Base-by-base conservation (phyloP, 2,113 vertebrate genomes). In the Haemorhous mexicanus region DNA sequence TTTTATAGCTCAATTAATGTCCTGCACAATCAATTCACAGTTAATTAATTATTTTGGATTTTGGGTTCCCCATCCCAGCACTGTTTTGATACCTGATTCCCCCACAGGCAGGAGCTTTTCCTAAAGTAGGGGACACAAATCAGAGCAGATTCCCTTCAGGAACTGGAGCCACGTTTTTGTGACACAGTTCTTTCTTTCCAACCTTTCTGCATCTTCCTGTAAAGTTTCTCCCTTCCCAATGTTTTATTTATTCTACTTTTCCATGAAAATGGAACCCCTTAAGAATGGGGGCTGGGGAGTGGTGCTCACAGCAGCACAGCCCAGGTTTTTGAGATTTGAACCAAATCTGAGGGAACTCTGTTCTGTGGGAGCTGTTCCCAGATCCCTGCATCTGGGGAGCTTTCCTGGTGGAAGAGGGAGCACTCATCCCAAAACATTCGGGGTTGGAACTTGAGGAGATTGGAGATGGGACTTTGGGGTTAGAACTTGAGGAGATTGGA, bases 1-100 rank as follows among this genome's bases (percentile, higher is more conserved):
- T 89, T 83, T 90, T 83, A 95, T 90, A 94, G 94, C 90, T 92
- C 95, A 94, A 55, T 95, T 94, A 96, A 83, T 69, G 80, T 70
- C 85, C 70, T 89, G 89, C 63, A 69, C 46, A 93, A 94, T 96
- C 88, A 92, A 69, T 89, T 95, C n/a, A 39, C 78, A 69, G 55
- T 96, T 95, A 95, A 96, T 96, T 95, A 95, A 33, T 14, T 53
- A 37, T 37, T 63, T 23, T 8, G 26, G 17, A 30, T 55, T 66
- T 55, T 4, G 41, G 13, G 13, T 4, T 46, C 4, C 11, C 16
- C 2, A 1, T 39, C 43, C 19, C 50, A 39, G 23, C 5, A 37
- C 14, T 58, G 39, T 22, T 47, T 62, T 33, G 43, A 58, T 17
- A 22, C 17, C 21, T 4, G 4, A 27, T 44, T 68, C 22, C 22